Evolutionary conservation across 2,797 vertebrate genomes (phyloP).

Genomic region (Sebastes kiyomatsui): DNA sequence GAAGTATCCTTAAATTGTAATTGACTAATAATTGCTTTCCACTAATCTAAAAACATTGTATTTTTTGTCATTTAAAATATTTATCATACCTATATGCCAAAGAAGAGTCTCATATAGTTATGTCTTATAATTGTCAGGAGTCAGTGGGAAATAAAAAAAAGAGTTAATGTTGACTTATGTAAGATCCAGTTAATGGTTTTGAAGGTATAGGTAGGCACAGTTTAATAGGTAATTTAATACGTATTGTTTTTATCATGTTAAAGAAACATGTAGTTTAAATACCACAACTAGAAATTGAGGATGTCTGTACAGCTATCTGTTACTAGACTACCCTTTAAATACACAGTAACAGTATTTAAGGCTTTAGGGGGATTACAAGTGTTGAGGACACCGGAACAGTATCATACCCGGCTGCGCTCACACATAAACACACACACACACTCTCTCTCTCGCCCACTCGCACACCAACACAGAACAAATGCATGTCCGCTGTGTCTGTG

Average conservation of each 20-base stretch:
- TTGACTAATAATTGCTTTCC: background rate
- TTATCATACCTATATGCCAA: background rate
- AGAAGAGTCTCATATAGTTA: background rate
- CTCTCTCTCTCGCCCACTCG: constrained; percentile 57
- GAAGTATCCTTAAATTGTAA: background rate
- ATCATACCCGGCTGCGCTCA: constrained; percentile 65
- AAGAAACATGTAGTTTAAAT: background rate
- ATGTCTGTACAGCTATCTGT: constrained; percentile 33
- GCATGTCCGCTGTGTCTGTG: constrained; percentile 25
- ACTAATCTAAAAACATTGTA: background rate
- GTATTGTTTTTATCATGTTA: background rate
- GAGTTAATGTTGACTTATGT: background rate
- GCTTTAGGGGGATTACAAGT: constrained; percentile 79
- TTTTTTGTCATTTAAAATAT: background rate
- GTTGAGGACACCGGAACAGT: constrained; percentile 69
- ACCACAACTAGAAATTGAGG: background rate
- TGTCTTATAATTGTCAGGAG: background rate
- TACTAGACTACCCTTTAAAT: constrained; percentile 48
- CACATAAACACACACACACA: constrained; percentile 39
- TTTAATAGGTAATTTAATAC: background rate
- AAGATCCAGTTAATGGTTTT: background rate
- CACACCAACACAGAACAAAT: constrained; percentile 60
- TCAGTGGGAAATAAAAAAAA: background rate
- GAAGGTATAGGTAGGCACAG: background rate
- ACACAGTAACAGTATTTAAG: constrained; percentile 73